Base-by-base conservation (phyloP, 92 coral and sea anemone genomes). In the Palythoa caribaeorum region DNA sequence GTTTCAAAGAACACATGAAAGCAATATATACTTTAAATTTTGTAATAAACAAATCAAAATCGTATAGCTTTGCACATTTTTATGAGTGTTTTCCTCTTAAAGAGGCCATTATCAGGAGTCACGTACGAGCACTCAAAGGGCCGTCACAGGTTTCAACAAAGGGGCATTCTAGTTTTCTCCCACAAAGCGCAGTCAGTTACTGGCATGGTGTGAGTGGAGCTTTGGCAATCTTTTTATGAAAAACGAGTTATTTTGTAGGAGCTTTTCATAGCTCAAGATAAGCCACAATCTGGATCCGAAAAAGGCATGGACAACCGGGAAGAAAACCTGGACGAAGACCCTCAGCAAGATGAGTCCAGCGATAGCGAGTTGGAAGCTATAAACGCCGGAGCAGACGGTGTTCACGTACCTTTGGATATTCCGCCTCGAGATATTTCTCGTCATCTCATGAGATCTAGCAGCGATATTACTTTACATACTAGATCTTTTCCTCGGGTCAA, bases 371-470 rank as follows among this genome's bases (percentile, higher is more conserved):
- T 93, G 44, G 98, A 95, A 88, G 92, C 93, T 74, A 60, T 93
- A 52, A 93, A 90, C 87, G 84, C 79, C 9, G 90, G 57, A 8
- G 98, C 91, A 37, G 88, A 84, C 72, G 86, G 76, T 3, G 86
- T 81, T 0, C 86, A 47, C 38, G 93, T 95, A 1, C 98, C 98
- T 14, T 79, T 95, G 7, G 98, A 95, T 83, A 90, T 95, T 62
- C 98, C 98, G 10, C 96, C 96, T 15, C 93, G 98, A 74, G 98
- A 95, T 63, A 87, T 95, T 74, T 92, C 98, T 15, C 90, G 92
- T 62, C 96, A 89, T 71, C 91, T 91, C 47, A 38, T 78, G 6
- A 88, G 98, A 71, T 62, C 93, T 60, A 57, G 88, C 47, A 87
- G 92, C 65, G 98, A 95, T 76, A 92, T 93, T 9, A 76, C 77